Base-by-base conservation (phyloP, 2,797 vertebrate genomes). In the Clarias fuscus region DNA sequence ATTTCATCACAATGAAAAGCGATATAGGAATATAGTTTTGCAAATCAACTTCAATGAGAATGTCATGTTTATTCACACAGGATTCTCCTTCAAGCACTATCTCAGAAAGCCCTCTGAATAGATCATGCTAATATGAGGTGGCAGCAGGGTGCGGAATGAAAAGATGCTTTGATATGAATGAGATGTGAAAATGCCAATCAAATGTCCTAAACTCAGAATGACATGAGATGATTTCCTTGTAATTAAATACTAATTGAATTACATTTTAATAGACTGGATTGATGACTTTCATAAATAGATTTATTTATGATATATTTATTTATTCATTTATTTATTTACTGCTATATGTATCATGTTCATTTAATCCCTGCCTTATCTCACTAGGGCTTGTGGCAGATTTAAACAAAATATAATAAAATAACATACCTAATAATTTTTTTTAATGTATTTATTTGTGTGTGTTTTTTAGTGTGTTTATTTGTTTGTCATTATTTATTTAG, bases 121-220 rank as follows among this genome's bases (percentile, higher is more conserved):
- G 11, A 81, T 86, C 70, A 85, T 53, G 68, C 70, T 62, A 82
- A 85, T 86, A n/a, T 15, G 22, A 62, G 81, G 53, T 58, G 56
- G 80, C 68, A 58, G 48, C 7, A 8, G 20, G 37, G 18, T 30
- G 4, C 20, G 30, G 40, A 30, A 73, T 43, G 20, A 68, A 84
- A 68, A 58, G 61, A 65, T 13, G 73, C 30, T 33, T 83, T 72
- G 59, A 58, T 85, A 27, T 61, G 72, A 85, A n/a, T 27, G 65
- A 59, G 56, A 85, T 59, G 78, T 56, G 18, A 84, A 85, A 20
- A 68, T 83, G 43, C 53, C 73, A 84, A 83, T 85, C 70, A 89
- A 84, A 84, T 37, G 5, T 27, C 24, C 15, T 24, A 61, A 83
- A 83, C 81, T 81, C 33, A 0, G 53, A 37, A 14, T 33, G 76